Evolutionary conservation across 2,797 vertebrate genomes (phyloP).

Genomic region (Sebastes matsubarae): DNA sequence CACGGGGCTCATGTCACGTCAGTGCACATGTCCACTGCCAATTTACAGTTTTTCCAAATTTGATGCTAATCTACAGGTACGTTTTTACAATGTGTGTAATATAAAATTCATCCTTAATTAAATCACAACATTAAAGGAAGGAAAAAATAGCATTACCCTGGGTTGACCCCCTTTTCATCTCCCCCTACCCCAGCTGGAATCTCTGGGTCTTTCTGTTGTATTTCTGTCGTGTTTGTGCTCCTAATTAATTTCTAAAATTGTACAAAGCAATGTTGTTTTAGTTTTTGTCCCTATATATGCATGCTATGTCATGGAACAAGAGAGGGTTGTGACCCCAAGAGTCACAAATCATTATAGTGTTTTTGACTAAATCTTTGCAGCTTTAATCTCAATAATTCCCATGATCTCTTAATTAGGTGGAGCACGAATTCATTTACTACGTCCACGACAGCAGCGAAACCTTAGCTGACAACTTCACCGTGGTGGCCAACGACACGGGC

Average conservation of each 20-base stretch:
- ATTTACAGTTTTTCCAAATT: background rate
- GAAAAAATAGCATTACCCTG: background rate
- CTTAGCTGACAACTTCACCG: slow-evolving; percentile 85
- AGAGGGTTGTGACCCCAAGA: background rate
- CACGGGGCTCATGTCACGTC: background rate
- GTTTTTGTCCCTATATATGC: background rate
- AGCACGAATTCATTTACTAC: slow-evolving; percentile 90
- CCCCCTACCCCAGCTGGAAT: background rate
- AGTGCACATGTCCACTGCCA: background rate
- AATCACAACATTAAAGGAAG: background rate
- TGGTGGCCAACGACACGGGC: slow-evolving; percentile 86
- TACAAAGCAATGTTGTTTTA: background rate
- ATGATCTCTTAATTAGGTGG: slow-evolving; percentile 79
- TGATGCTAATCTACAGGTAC: background rate
- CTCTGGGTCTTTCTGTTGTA: background rate
- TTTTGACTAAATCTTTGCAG: background rate
- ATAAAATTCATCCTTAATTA: background rate
- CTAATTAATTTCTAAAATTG: background rate
- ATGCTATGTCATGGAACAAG: background rate
- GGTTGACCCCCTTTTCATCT: background rate
- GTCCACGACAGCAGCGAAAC: slow-evolving; percentile 90
- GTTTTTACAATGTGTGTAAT: background rate
- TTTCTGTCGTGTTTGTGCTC: background rate
- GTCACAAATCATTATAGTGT: background rate
- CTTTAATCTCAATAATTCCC: background rate